A percentile compares a stretch with the other conserved stretches of the same genome.
phyloP scores from a whole-genome alignment of 2,888 invertebrate species.

The Drosophila cracens region DNA sequence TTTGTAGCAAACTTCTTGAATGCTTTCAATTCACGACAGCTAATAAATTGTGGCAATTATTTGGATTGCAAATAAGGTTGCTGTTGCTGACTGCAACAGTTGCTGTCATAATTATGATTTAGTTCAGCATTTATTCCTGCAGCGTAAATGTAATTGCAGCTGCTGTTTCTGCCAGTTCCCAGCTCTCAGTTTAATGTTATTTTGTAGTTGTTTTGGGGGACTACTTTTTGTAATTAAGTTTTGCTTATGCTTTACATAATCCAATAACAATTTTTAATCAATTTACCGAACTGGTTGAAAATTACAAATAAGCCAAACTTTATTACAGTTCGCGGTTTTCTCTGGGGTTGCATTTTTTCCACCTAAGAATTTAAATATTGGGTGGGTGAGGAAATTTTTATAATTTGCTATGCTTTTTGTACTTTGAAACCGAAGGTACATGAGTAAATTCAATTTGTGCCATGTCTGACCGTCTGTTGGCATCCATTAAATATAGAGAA shows the following conservation, averaged over 20 bases:
- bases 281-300: not conserved
- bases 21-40: slow-evolving; percentile 52
- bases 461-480: not conserved
- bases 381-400: not conserved
- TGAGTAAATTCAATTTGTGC: not conserved
- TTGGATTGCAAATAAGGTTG: slow-evolving; percentile 66
- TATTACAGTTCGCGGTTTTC: not conserved
- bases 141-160: slow-evolving; percentile 45
- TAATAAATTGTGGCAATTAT: slow-evolving; percentile 71
- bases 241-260: not conserved
- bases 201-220: slow-evolving; percentile 20
- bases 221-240: slow-evolving; percentile 29
- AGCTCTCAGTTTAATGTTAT: slow-evolving; percentile 1
- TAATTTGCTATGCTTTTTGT: not conserved
- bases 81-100: slow-evolving; percentile 51
- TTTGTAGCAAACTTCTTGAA: slow-evolving; percentile 45
- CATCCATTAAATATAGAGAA: not conserved
- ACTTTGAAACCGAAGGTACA: not conserved
- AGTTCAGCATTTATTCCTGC: slow-evolving; percentile 52
- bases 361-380: not conserved
- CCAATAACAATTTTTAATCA: not conserved
- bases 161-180: slow-evolving; percentile 11
- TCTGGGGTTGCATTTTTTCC: not conserved
- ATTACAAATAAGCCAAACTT: not conserved
- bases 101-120: slow-evolving; percentile 72